phyloP scores from a whole-genome alignment of 2,113 vertebrate genomes.

The Elanoides forficatus region DNA sequence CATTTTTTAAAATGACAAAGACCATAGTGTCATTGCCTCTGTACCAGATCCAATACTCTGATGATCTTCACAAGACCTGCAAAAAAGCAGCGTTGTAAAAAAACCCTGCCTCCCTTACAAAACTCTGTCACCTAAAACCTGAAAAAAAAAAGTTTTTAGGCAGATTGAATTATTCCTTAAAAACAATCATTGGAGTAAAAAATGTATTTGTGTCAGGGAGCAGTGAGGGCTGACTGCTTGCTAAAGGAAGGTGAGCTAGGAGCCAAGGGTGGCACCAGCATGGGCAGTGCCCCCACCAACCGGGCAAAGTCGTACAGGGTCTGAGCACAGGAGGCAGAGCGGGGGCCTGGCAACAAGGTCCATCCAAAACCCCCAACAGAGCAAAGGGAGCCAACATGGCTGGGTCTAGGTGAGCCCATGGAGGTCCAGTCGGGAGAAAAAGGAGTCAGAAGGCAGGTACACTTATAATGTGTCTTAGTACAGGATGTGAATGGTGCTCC shows the following conservation, averaged over 20 bases:
- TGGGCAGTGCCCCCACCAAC: not conserved
- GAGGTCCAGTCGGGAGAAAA: not conserved
- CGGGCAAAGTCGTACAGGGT: fast-evolving
- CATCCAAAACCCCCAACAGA: not conserved
- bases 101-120: not conserved
- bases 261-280: not conserved
- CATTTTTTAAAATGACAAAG: not conserved
- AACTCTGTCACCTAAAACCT: not conserved
- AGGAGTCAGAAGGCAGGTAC: not conserved
- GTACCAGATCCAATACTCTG: not conserved
- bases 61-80: not conserved
- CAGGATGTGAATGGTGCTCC: fast-evolving
- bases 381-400: not conserved
- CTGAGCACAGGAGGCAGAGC: not conserved
- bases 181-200: not conserved
- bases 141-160: not conserved
- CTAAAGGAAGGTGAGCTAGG: not conserved
- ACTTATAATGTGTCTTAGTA: not conserved
- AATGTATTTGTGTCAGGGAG: not conserved
- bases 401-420: not conserved
- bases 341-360: not conserved
- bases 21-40: not conserved
- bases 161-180: not conserved
- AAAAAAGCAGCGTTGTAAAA: not conserved
- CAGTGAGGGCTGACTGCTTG: not conserved